phyloP scores from a whole-genome alignment of 2,113 vertebrate genomes.

The Tichodroma muraria region DNA sequence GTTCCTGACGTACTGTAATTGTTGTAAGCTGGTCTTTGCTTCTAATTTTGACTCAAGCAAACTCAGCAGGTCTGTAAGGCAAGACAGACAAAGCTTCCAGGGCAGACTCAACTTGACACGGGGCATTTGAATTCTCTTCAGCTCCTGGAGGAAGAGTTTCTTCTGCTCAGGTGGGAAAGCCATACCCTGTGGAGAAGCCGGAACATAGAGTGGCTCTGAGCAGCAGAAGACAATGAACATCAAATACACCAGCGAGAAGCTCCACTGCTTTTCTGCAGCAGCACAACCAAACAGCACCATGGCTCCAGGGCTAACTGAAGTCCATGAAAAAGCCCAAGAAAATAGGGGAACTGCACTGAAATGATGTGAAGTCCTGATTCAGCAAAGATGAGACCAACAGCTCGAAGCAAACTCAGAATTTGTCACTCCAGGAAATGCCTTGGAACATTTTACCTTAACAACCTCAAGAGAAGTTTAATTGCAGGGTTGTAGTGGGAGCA shows the following conservation, averaged over 20 bases:
- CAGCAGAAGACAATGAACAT: background rate
- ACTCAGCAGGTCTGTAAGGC: background rate
- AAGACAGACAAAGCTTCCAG: background rate
- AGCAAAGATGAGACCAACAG: background rate
- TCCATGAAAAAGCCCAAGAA: background rate
- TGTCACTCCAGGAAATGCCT: background rate
- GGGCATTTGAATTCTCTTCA: background rate
- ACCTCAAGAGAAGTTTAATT: background rate
- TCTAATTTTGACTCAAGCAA: background rate
- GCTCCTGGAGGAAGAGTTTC: background rate
- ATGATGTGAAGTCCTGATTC: background rate
- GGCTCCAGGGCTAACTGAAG: background rate
- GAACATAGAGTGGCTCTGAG: background rate
- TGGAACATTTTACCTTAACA: background rate
- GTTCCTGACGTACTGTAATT: background rate
- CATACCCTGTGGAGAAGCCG: background rate
- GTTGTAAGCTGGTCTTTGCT: background rate
- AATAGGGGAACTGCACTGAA: background rate
- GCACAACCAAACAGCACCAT: background rate
- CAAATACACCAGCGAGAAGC: background rate
- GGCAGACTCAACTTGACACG: background rate
- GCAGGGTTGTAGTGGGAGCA: background rate
- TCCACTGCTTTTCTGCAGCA: background rate
- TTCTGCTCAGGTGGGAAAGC: background rate
- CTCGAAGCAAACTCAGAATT: background rate